Base-by-base conservation (phyloP, 1,140 invertebrate species). In the Chrysomallon squamiferum region DNA sequence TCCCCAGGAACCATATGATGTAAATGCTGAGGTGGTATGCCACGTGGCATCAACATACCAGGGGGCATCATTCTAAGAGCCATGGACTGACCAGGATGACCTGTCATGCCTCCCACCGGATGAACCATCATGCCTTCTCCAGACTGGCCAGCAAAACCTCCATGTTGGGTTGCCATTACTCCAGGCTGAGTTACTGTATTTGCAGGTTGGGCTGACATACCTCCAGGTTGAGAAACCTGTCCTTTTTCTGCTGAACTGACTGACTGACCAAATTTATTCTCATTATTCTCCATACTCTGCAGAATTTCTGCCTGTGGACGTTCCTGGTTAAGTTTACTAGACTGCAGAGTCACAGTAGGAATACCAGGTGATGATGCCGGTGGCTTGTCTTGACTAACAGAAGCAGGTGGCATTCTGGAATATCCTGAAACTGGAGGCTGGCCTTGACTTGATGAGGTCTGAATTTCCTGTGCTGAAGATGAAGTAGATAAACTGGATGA, bases 21-120 rank as follows among this genome's bases (percentile, higher is more conserved):
- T 29, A 30, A 2, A 0, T 30, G 25, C 15, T 59, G 57, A 20
- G 62, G 52, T 6, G 18, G 52, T 52, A 64, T 64, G 27, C 52
- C 25, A 13, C 62, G 50, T 2, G 62, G 58, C 0, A 62, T 62
- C 22, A 56, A 59, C 63, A 69, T 65, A 3, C 59, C 59, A 27
- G 41, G 47, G 11, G 59, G 68, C 30, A 58, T 59, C 47, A 47
- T 65, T 18, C 60, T 54, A 38, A 15, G 35, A 38, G 35, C 15
- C 35, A 38, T 5, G 6, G 5, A 15, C 5, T 5, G 35, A 38
- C 6, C 35, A 38, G 35, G 35, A 38, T 38, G 35, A 7, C 6
- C 35, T 38, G 35, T 15, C 35, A 38, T 38, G 5, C 35, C 35
- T 5, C 35, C 35, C n/a, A n/a, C n/a, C 35, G 35, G 35, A 15